These are phyloP conservation scores for Lasioglossum figueresi DNA, from an alignment of 2,888 invertebrate species.

Conservation along the genomic window DNA sequence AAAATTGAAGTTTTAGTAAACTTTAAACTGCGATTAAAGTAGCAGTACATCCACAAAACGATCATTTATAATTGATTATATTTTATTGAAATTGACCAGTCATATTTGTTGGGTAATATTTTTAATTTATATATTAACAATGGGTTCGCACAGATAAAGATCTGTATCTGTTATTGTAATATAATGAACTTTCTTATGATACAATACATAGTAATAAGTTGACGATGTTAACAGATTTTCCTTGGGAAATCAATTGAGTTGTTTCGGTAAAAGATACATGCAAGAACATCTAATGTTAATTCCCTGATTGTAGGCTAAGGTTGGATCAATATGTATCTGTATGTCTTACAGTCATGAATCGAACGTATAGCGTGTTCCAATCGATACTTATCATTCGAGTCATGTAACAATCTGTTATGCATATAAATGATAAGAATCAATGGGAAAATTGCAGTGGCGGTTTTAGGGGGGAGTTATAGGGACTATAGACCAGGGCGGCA, in stretches of 20 bases:
- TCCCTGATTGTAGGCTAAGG: constrained; percentile 12
- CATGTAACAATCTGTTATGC: background rate
- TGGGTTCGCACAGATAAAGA: constrained; percentile 18
- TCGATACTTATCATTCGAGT: background rate
- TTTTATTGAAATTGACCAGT: constrained; percentile 2
- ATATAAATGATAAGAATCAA: background rate
- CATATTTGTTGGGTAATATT: constrained; percentile 20
- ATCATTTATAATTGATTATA: constrained; percentile 13
- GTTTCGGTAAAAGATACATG: constrained; percentile 9
- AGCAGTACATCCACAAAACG: background rate
- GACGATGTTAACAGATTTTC: background rate
- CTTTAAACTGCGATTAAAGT: constrained; percentile 6
- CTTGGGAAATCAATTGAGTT: constrained; percentile 9
- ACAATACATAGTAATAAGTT: constrained; percentile 27
- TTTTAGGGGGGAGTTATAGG: too few relatives aligned
- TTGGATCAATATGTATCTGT: constrained; percentile 14
- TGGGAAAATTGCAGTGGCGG: background rate
- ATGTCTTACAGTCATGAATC: constrained; percentile 25
- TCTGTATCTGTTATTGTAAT: constrained; percentile 2
- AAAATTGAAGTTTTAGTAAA: background rate
- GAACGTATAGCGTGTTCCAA: background rate
- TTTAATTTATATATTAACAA: constrained; percentile 22
- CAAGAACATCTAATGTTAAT: constrained; percentile 30
- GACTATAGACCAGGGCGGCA: too few relatives aligned
- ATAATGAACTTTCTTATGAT: constrained; percentile 47